Evolutionary conservation across 2,797 vertebrate species (phyloP).

Genomic region (Merluccius polli): DNA sequence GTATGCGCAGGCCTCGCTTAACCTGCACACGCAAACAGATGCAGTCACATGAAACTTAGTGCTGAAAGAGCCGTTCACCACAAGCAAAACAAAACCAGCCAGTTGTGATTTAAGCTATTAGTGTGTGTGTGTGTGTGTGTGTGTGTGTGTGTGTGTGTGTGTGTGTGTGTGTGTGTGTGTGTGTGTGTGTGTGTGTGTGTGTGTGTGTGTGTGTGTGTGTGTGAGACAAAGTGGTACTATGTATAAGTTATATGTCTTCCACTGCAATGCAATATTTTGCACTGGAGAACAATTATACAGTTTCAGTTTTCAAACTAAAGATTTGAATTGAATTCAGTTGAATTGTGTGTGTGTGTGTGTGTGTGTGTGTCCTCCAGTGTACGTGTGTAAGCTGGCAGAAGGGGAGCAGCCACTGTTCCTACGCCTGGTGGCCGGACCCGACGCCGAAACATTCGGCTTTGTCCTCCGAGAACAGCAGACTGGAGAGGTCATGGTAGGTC

Average conservation of each 20-base stretch:
- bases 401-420: constrained; percentile 89
- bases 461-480: constrained; percentile 93
- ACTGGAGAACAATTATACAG: not conserved
- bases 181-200: no score
- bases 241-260: no score
- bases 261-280: no score
- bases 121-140: no score
- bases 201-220: no score
- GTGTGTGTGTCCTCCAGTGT: constrained; percentile 71
- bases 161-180: no score
- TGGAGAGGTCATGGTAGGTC: constrained; percentile 85
- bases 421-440: constrained; percentile 88
- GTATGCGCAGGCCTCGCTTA: no score
- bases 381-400: constrained; percentile 89
- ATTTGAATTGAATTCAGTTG: not conserved
- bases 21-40: not conserved
- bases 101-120: not conserved
- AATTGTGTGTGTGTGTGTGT: constrained; percentile 8
- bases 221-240: no score
- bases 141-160: no score
- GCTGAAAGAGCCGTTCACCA: not conserved
- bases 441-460: constrained; percentile 85
- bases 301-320: not conserved
- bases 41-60: not conserved
- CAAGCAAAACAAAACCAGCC: not conserved